Percentiles rank a stretch among this genome's conserved stretches.
Evolutionary conservation across 1,140 invertebrate genomes (phyloP).

Genomic region (Sitophilus oryzae): DNA sequence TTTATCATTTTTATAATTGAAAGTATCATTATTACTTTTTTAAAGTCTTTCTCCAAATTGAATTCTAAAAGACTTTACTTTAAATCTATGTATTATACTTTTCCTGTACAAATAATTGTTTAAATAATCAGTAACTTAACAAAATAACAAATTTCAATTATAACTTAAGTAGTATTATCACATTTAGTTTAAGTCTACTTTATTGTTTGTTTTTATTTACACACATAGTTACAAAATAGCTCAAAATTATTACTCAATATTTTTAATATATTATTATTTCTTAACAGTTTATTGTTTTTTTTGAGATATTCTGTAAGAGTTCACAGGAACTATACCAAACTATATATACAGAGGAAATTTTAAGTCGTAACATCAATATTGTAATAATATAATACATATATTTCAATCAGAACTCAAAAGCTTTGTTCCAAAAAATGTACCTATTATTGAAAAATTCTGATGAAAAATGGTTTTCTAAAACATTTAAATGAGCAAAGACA

Average conservation of each 20-base stretch:
- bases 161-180: conserved; percentile 28
- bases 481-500: not conserved
- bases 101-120: not conserved
- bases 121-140: not conserved
- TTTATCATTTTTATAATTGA: no score
- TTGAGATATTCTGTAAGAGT: not conserved
- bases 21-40: not conserved
- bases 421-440: no score
- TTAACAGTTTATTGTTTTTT: not conserved
- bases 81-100: no score
- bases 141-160: conserved; percentile 3
- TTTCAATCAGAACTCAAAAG: no score
- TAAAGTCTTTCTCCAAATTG: no score
- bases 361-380: no score
- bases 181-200: conserved; percentile 25
- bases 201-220: not conserved
- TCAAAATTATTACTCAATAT: no score
- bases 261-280: no score
- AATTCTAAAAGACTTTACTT: no score
- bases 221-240: conserved; percentile 3
- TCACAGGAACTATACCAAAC: conserved; percentile 23
- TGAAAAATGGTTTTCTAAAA: no score
- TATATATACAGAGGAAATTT: conserved; percentile 14
- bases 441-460: no score
- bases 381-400: no score